Conservation (phyloP, 2,113 vertebrate genomes). For the Cathartes aura region DNA sequence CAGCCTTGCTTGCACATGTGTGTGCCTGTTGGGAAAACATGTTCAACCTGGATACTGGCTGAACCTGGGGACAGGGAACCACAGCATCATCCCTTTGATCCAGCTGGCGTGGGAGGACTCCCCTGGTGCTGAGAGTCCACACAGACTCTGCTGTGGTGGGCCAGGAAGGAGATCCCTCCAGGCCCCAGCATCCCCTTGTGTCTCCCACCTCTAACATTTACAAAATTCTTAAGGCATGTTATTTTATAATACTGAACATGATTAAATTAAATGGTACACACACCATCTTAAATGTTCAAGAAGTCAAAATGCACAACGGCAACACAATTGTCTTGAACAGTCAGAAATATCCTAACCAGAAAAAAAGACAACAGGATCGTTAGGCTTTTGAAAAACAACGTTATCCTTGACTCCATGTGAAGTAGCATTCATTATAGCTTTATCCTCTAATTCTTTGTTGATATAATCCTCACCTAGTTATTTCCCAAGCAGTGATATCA, state of each 20-base stretch:
- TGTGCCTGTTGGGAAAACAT: neutral
- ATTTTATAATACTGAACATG: neutral
- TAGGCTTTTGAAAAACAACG: neutral
- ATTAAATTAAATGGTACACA: neutral
- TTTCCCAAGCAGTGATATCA: neutral
- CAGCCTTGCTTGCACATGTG: neutral
- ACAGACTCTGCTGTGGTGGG: neutral
- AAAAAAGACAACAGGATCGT: neutral
- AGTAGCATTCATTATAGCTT: neutral
- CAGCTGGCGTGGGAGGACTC: rapidly evolving
- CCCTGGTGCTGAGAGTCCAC: neutral
- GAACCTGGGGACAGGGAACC: neutral
- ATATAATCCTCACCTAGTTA: neutral
- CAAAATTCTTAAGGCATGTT: neutral
- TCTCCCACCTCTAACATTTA: neutral
- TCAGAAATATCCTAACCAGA: neutral
- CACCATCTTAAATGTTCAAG: neutral
- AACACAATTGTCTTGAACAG: neutral
- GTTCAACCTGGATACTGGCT: neutral
- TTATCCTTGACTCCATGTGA: neutral
- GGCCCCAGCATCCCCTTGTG: rapidly evolving
- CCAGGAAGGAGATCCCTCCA: neutral
- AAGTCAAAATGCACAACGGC: neutral
- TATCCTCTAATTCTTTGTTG: neutral
- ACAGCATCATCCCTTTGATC: neutral